Percentiles rank a stretch among this genome's conserved stretches.
Evolutionary conservation across 1,140 invertebrate species (phyloP).

Genomic region (Charaxes varanes): DNA sequence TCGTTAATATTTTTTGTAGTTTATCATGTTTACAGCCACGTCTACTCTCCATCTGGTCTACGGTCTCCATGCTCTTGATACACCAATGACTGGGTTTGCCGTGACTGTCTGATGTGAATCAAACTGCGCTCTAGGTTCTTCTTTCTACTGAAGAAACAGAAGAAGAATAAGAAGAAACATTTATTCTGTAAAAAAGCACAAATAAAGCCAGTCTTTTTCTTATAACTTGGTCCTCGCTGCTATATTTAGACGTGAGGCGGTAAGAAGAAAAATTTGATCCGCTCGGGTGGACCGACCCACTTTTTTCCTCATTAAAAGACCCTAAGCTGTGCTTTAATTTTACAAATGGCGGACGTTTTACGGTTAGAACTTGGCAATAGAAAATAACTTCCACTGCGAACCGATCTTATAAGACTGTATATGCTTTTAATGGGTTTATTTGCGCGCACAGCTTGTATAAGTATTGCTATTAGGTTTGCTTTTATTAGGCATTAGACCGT

Average conservation of each 20-base stretch:
- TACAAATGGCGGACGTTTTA: conserved; percentile 31
- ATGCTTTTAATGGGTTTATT: too few relatives aligned
- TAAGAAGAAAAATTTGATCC: conserved; percentile 34
- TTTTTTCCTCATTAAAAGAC: conserved; percentile 36
- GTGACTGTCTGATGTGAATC: too few relatives aligned
- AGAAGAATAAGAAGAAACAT: not conserved
- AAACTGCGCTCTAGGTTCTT: not conserved
- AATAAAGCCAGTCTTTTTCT: not conserved
- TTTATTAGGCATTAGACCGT: too few relatives aligned
- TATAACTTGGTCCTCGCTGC: conserved; percentile 3
- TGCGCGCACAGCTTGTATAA: too few relatives aligned
- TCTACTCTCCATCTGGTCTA: too few relatives aligned
- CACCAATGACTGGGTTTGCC: too few relatives aligned
- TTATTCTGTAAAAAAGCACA: not conserved
- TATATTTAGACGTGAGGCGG: conserved; percentile 22
- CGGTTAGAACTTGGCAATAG: conserved; percentile 16
- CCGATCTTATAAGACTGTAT: too few relatives aligned
- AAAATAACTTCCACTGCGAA: too few relatives aligned
- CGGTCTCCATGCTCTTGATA: too few relatives aligned
- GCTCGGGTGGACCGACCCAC: conserved; percentile 27
- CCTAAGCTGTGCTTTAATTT: conserved; percentile 34
- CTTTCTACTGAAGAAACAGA: not conserved
- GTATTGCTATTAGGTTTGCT: too few relatives aligned
- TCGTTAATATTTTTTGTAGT: too few relatives aligned
- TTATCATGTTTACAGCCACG: too few relatives aligned